Evolutionary conservation across 2,113 vertebrate species (phyloP).

Genomic region (Mormyrus iriodes): DNA sequence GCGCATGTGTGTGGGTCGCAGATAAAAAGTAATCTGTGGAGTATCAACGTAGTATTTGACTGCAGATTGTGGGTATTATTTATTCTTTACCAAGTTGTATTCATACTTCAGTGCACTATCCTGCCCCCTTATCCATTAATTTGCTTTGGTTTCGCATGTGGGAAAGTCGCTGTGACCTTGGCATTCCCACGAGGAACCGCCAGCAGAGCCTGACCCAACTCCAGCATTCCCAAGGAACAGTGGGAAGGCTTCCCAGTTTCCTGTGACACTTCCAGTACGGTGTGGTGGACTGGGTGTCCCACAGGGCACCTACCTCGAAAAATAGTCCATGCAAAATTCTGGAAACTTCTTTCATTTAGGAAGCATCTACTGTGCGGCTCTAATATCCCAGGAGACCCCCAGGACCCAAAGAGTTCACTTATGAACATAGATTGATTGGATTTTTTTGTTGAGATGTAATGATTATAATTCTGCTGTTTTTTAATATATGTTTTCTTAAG

Average conservation of each 20-base stretch:
- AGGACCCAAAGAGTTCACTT: conserved; percentile 5
- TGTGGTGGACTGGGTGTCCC: background rate
- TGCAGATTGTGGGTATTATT: background rate
- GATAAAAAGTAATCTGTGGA: background rate
- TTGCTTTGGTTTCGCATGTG: background rate
- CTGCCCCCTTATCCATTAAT: background rate
- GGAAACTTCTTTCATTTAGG: background rate
- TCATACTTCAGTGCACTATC: background rate
- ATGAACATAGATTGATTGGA: background rate
- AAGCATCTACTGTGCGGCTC: background rate
- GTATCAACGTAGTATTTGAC: background rate
- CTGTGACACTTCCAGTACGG: background rate
- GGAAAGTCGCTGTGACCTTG: background rate
- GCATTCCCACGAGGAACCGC: background rate
- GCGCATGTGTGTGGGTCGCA: background rate
- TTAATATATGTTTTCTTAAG: background rate
- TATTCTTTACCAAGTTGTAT: background rate
- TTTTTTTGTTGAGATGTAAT: background rate
- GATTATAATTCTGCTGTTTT: background rate
- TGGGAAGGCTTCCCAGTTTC: background rate
- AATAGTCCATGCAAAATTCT: background rate
- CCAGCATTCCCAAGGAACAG: background rate
- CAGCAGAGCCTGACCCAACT: background rate
- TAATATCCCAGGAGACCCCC: background rate
- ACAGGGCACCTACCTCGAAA: background rate